phyloP scores from a whole-genome alignment of 2,888 invertebrate genomes.

The Xylota sylvarum region DNA sequence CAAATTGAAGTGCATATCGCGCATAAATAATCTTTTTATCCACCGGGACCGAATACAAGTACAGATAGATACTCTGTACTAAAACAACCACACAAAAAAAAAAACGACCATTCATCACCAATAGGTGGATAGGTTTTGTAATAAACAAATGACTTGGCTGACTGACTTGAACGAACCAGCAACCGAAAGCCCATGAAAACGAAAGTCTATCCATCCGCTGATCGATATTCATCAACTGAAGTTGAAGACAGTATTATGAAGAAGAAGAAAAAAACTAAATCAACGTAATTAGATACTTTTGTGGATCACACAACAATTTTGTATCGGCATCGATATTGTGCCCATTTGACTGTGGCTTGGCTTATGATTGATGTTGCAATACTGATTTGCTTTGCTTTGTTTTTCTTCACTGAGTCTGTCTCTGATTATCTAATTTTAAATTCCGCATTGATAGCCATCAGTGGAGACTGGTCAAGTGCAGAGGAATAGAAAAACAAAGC shows the following conservation, averaged over 20 bases:
- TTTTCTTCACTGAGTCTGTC: slow-evolving; percentile 38
- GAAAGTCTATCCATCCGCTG: slow-evolving; percentile 63
- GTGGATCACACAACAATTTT: slow-evolving; percentile 57
- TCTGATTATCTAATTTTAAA: slow-evolving; percentile 72
- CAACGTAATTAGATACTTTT: slow-evolving; percentile 72
- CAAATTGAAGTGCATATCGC: slow-evolving; percentile 30
- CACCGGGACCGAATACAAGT: slow-evolving; percentile 1
- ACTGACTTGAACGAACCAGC: background rate
- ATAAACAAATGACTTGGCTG: slow-evolving; percentile 52
- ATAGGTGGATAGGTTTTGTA: slow-evolving; percentile 46
- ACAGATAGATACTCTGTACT: slow-evolving; percentile 1
- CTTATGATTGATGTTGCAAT: slow-evolving; percentile 73
- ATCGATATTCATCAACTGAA: slow-evolving; percentile 50
- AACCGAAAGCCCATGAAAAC: slow-evolving; percentile 68
- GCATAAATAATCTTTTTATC: slow-evolving; percentile 40
- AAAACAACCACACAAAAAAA: background rate
- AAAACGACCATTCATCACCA: slow-evolving; percentile 9
- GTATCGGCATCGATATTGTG: slow-evolving; percentile 45
- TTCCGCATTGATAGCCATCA: slow-evolving; percentile 70
- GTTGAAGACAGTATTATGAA: slow-evolving; percentile 37
- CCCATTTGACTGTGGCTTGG: slow-evolving; percentile 61
- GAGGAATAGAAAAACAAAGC: slow-evolving; percentile 29
- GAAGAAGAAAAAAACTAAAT: slow-evolving; percentile 30
- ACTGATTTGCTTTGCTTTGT: slow-evolving; percentile 43
- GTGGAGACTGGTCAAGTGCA: slow-evolving; percentile 73